These are phyloP conservation scores for Pristionchus maxplancki DNA, from an alignment of 2,888 invertebrate species.

Conservation along the genomic window DNA sequence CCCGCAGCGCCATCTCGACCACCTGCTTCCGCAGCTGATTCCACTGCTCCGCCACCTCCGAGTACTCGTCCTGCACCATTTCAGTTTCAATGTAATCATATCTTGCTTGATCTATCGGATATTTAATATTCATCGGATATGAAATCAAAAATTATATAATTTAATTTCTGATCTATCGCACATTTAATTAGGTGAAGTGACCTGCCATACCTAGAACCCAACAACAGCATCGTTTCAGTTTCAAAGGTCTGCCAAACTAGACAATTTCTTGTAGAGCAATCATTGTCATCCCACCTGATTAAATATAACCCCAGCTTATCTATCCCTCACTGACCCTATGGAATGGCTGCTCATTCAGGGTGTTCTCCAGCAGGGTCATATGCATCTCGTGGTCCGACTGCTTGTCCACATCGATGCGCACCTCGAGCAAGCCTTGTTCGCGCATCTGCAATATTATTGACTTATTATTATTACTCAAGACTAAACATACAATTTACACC, in stretches of 20 bases:
- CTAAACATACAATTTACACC: too few relatives aligned
- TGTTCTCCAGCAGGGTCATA: conserved; percentile 51
- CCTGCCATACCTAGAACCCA: too few relatives aligned
- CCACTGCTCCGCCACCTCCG: conserved; percentile 85
- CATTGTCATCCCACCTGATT: background rate
- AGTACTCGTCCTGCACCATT: conserved; percentile 68
- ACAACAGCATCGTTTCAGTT: too few relatives aligned
- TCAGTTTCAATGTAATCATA: too few relatives aligned
- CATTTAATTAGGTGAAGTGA: too few relatives aligned
- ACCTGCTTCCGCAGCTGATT: conserved; percentile 85
- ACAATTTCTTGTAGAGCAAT: too few relatives aligned
- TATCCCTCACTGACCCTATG: background rate
- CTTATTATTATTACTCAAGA: too few relatives aligned
- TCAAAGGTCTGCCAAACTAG: too few relatives aligned
- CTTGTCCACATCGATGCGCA: conserved; percentile 58
- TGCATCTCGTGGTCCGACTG: conserved; percentile 35
- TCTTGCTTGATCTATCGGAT: too few relatives aligned
- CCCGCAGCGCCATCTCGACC: conserved; percentile 87
- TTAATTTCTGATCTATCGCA: too few relatives aligned
- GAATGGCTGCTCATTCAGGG: conserved; percentile 44
- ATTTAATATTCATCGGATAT: too few relatives aligned
- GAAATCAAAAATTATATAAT: too few relatives aligned
- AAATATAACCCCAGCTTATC: background rate
- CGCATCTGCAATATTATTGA: conserved; percentile 15
- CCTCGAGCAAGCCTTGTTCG: conserved; percentile 59